phyloP scores from a whole-genome alignment of 2,888 invertebrate genomes.

The Cactoblastis cactorum region DNA sequence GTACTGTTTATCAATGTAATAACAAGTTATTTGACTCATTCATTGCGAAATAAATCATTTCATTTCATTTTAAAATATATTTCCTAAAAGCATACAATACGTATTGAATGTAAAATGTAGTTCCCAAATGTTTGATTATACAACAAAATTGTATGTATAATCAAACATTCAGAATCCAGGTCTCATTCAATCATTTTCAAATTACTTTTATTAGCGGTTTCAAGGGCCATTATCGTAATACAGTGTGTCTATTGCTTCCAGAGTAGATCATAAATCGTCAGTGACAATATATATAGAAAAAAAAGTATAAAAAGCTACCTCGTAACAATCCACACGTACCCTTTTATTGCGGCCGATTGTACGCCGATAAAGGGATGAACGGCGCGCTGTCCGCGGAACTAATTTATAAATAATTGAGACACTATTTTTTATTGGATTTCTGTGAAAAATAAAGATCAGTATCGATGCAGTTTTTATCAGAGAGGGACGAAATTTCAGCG shows the following conservation, averaged over 20 bases:
- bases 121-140: too few relatives aligned
- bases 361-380: conserved; percentile 74
- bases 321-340: conserved; percentile 66
- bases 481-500: not conserved
- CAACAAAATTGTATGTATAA: too few relatives aligned
- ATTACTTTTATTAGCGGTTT: conserved; percentile 42
- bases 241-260: conserved; percentile 40
- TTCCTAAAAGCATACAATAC: too few relatives aligned
- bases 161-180: not conserved
- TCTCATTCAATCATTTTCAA: conserved; percentile 16
- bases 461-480: not conserved
- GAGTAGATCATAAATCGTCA: conserved; percentile 56
- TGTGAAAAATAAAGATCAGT: conserved; percentile 16
- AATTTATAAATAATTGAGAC: conserved; percentile 79
- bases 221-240: conserved; percentile 49
- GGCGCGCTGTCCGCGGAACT: conserved; percentile 71
- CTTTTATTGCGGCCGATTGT: conserved; percentile 74
- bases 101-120: too few relatives aligned
- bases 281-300: conserved; percentile 59
- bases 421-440: conserved; percentile 56
- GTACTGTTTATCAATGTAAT: too few relatives aligned
- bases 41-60: too few relatives aligned
- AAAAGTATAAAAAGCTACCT: conserved; percentile 48
- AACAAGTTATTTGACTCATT: too few relatives aligned
- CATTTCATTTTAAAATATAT: too few relatives aligned